phyloP scores from a whole-genome alignment of 2,797 vertebrate species.

The Leptoclinus maculatus region DNA sequence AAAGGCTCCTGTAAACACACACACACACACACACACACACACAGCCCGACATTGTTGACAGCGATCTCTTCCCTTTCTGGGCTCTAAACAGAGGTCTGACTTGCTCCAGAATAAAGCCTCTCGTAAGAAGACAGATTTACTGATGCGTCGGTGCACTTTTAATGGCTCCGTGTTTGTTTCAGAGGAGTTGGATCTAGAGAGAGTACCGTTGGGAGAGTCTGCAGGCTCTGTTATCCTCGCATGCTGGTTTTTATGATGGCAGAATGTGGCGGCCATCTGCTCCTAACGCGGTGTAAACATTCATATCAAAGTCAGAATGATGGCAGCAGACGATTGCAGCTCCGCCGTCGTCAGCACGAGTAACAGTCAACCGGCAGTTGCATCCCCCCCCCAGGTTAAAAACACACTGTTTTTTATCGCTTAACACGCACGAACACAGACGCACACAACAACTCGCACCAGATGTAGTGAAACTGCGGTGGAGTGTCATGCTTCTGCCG shows the following conservation, averaged over 20 bases:
- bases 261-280: slow-evolving; percentile 50
- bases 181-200: not conserved
- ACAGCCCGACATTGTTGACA: slow-evolving; percentile 52
- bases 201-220: not conserved
- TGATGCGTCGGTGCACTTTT: slow-evolving; percentile 8
- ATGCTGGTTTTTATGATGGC: slow-evolving; percentile 38
- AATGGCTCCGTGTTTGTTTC: slow-evolving; percentile 36
- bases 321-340: slow-evolving; percentile 16
- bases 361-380: not conserved
- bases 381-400: not conserved
- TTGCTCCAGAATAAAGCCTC: slow-evolving; percentile 54
- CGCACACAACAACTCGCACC: slow-evolving; percentile 14
- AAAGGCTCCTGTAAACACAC: slow-evolving; percentile 51
- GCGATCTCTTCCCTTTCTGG: slow-evolving; percentile 29
- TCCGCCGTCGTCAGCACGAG: slow-evolving; percentile 16
- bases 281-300: slow-evolving; percentile 52
- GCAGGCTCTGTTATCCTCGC: slow-evolving; percentile 17
- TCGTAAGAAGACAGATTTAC: slow-evolving; percentile 54
- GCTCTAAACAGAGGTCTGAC: slow-evolving; percentile 59
- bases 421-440: slow-evolving; percentile 27
- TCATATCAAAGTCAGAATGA: slow-evolving; percentile 49
- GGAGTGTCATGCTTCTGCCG: slow-evolving; percentile 65
- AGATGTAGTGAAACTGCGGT: slow-evolving; percentile 60
- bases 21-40: not conserved
- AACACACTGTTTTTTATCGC: slow-evolving; percentile 41